phyloP scores from a whole-genome alignment of 2,113 vertebrate species.

The Perognathus longimembris region DNA sequence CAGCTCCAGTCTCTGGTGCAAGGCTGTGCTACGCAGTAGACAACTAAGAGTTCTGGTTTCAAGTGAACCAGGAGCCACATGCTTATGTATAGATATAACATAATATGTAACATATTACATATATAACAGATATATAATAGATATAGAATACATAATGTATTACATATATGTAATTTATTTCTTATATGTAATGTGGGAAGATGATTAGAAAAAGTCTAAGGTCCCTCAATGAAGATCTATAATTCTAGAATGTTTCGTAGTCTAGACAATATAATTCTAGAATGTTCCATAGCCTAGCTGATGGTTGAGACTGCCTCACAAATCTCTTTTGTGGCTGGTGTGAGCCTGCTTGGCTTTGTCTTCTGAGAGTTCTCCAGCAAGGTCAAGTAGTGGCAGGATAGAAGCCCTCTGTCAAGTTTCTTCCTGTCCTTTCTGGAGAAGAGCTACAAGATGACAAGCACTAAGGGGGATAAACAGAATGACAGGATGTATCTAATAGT shows the following conservation, averaged over 20 bases:
- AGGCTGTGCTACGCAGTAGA: background rate
- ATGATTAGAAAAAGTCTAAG: background rate
- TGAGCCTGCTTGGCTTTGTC: background rate
- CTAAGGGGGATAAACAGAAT: background rate
- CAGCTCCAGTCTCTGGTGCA: background rate
- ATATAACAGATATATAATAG: no score
- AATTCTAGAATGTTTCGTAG: background rate
- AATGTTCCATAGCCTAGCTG: background rate
- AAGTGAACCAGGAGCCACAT: no score
- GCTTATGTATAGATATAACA: no score
- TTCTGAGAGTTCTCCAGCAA: background rate
- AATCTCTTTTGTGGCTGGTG: background rate
- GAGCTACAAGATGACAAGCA: background rate
- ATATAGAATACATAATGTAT: no score
- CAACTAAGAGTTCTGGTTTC: no score
- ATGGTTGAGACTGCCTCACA: background rate
- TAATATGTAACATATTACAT: no score
- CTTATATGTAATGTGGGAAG: background rate
- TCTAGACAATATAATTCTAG: conserved; percentile 31
- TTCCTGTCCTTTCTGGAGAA: background rate
- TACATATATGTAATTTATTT: background rate
- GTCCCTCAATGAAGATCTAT: background rate
- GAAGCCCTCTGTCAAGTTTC: fast-evolving
- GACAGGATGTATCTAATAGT: background rate
- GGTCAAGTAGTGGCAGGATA: no score